Base-by-base conservation (phyloP, 1,140 invertebrate genomes). In the Spodoptera frugiperda region DNA sequence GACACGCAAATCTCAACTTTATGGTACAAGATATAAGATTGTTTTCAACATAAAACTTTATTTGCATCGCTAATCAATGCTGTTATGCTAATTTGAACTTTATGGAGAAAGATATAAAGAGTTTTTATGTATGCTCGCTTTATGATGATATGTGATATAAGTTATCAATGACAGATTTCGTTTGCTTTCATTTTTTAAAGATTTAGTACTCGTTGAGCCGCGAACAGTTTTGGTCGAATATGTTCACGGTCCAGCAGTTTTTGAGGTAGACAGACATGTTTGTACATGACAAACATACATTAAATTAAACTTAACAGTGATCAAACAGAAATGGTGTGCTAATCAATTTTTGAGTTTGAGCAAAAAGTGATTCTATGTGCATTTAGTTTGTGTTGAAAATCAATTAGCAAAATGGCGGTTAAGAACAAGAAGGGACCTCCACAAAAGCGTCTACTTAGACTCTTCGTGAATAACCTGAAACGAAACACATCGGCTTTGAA, bases 401-500 rank as follows among this genome's bases (percentile, higher is more conserved):
- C 33, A 39, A 9, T 68, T 53, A 10, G 10, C n/a, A 89, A 84
- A 83, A 87, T 89, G 86, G 78, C 82, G 19, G 44, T 67, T 9
- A 87, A 82, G 82, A 54, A 76, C 44, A 79, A 88, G 82, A 84
- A 87, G 65, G 63, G 81, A 61, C 44, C 67, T 8, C 82, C 85
- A 9, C 78, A 84, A 46, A 93, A 88, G 77, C 78, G 78, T 30
- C 51, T 93, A 1, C 30, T 92, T 17, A 89, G 87, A 80, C n/a
- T 84, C 14, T 93, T 92, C 72, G 78, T 91, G 2, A 82, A 73
- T 55, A 92, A 83, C 71, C 53, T 94, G 9, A 92, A 93, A 71
- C 91, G 88, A 57, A 94, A 93, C 65, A 94, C 91, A 2, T 54
- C 76, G 14, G 92, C 92, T 0, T 54, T 94, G 25, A 89, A 87